Evolutionary conservation across 2,113 vertebrate species (phyloP).

Genomic region (Cochlearius cochlearius): DNA sequence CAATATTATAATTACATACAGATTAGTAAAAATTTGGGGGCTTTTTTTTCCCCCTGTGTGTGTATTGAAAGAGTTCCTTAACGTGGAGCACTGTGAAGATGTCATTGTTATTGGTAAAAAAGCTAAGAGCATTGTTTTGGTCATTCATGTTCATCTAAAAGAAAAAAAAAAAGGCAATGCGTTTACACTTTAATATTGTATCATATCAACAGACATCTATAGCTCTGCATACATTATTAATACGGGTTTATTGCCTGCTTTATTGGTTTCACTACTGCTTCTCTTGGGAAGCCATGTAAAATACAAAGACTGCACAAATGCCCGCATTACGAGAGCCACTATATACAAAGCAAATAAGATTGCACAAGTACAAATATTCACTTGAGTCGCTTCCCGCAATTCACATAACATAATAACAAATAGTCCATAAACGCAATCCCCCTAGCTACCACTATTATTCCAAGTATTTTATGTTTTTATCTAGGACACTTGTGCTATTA

Average conservation of each 20-base stretch:
- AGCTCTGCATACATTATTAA: conserved; percentile 78
- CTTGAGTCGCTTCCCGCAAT: conserved; percentile 34
- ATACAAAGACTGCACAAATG: conserved; percentile 55
- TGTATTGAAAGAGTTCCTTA: not conserved
- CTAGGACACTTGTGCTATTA: not conserved
- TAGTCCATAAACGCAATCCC: conserved; percentile 30
- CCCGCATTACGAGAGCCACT: conserved; percentile 6
- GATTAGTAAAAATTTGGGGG: not conserved
- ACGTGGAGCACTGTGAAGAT: not conserved
- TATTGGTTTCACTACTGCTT: conserved; percentile 72
- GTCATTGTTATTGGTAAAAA: not conserved
- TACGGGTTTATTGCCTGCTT: conserved; percentile 71
- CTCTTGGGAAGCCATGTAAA: conserved; percentile 68
- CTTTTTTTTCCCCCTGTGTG: not conserved
- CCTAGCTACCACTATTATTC: conserved; percentile 4
- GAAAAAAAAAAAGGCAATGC: not conserved
- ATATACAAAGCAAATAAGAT: conserved; percentile 62
- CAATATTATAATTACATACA: not conserved
- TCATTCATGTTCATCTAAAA: conserved; percentile 45
- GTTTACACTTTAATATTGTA: conserved; percentile 56
- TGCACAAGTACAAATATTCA: conserved; percentile 57
- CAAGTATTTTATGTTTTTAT: conserved; percentile 8
- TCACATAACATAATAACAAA: conserved; percentile 59
- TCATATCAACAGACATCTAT: conserved; percentile 72
- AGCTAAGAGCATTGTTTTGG: conserved; percentile 7